These are phyloP conservation scores for Anguilla rostrata DNA, from an alignment of 2,113 vertebrate species.

Conservation along the genomic window DNA sequence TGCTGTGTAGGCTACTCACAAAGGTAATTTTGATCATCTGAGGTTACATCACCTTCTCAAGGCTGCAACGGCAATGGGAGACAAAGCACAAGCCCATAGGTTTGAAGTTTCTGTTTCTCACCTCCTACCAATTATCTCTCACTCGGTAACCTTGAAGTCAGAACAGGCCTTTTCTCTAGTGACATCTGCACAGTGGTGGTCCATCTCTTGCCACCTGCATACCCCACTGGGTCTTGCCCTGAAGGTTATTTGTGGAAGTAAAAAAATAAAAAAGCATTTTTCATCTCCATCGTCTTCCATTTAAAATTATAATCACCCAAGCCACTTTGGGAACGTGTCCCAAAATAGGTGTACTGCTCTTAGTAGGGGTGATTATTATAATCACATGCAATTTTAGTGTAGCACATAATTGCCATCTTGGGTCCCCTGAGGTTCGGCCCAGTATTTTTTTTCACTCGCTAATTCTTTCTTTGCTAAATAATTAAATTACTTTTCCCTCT, in stretches of 20 bases:
- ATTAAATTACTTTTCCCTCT: conserved; percentile 15
- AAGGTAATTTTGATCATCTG: too few relatives aligned
- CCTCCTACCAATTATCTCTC: not conserved
- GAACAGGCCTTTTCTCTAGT: not conserved
- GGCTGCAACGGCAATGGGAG: too few relatives aligned
- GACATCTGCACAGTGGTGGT: not conserved
- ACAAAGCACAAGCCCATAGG: too few relatives aligned
- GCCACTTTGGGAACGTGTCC: conserved; percentile 8
- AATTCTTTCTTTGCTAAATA: conserved; percentile 16
- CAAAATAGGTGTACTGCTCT: conserved; percentile 16
- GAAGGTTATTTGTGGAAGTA: not conserved
- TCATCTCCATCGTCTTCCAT: not conserved
- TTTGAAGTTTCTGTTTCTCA: not conserved
- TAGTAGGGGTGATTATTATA: conserved; percentile 18
- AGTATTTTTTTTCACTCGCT: not conserved
- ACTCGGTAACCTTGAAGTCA: not conserved
- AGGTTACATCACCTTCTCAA: too few relatives aligned
- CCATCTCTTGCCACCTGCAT: not conserved
- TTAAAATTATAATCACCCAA: conserved; percentile 16
- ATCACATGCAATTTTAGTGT: conserved; percentile 8
- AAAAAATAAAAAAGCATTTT: not conserved
- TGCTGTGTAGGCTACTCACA: too few relatives aligned
- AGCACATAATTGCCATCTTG: conserved; percentile 6
- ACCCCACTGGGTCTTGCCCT: not conserved
- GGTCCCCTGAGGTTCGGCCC: not conserved